phyloP scores from a whole-genome alignment of 2,888 invertebrate species.

The Himalopsyche anomala region DNA sequence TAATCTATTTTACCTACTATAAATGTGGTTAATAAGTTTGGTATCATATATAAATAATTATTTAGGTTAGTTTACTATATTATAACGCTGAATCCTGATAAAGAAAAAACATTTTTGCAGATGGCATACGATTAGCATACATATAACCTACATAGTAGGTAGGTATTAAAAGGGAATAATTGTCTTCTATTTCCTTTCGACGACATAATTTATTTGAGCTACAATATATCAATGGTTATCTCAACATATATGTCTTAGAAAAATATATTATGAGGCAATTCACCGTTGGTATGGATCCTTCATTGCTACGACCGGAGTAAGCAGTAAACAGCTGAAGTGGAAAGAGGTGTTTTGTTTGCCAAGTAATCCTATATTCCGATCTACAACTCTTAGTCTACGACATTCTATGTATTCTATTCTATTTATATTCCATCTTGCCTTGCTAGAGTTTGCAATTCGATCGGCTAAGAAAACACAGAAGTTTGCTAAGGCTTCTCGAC shows the following conservation, averaged over 20 bases:
- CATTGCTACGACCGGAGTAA: neutral
- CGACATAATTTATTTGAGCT: neutral
- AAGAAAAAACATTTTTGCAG: too few species aligned
- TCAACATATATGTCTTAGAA: slow-evolving; percentile 14
- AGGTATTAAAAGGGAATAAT: neutral
- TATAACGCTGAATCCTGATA: too few species aligned
- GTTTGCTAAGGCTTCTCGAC: too few species aligned
- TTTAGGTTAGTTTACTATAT: too few species aligned
- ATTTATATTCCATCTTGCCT: too few species aligned
- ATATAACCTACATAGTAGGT: neutral
- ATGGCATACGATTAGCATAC: neutral
- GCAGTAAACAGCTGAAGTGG: slow-evolving; percentile 17
- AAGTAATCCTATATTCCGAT: neutral
- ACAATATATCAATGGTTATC: slow-evolving; percentile 5
- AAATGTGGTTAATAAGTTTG: too few species aligned
- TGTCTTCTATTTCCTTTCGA: neutral
- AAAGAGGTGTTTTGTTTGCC: slow-evolving; percentile 24
- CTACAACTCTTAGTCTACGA: neutral
- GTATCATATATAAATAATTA: too few species aligned
- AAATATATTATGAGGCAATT: slow-evolving; percentile 6
- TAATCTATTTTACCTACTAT: too few species aligned
- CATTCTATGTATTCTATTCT: too few species aligned
- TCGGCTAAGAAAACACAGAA: too few species aligned
- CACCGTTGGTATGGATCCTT: neutral
- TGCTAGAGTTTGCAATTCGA: too few species aligned